Evolutionary conservation across 2,888 invertebrate genomes (phyloP).

Genomic region (Drosophila mettleri): DNA sequence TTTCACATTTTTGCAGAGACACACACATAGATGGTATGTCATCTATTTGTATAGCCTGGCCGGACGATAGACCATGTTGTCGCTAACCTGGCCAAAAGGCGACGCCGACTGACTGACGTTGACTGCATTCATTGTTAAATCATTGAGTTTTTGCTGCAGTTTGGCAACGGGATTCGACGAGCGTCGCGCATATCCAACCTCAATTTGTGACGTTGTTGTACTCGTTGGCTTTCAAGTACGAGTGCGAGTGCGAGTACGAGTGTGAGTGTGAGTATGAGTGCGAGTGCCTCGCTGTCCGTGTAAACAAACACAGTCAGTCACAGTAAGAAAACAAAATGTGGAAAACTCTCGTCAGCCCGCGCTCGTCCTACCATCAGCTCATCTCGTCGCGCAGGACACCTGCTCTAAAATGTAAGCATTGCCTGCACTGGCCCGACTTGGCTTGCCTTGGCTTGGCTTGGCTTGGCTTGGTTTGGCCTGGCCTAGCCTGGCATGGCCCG

Average conservation of each 20-base stretch:
- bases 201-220: slow-evolving; percentile 56
- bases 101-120: slow-evolving; percentile 19
- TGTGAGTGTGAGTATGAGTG: slow-evolving; percentile 25
- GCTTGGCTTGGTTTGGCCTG: slow-evolving; percentile 5
- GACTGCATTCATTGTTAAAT: slow-evolving; percentile 80
- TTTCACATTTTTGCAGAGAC: slow-evolving; percentile 38
- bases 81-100: slow-evolving; percentile 44
- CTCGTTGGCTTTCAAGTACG: slow-evolving; percentile 42
- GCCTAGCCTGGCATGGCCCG: slow-evolving; percentile 4
- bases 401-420: slow-evolving; percentile 74
- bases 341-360: slow-evolving; percentile 20
- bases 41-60: slow-evolving; percentile 67
- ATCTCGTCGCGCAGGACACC: slow-evolving; percentile 50
- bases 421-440: slow-evolving; percentile 21
- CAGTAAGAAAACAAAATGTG: slow-evolving; percentile 71
- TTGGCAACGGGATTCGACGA: slow-evolving; percentile 77
- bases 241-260: slow-evolving; percentile 16
- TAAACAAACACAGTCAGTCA: slow-evolving; percentile 67
- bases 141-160: slow-evolving; percentile 82
- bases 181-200: slow-evolving; percentile 68
- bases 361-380: neutral
- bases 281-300: slow-evolving; percentile 47
- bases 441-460: slow-evolving; percentile 8
- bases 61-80: slow-evolving; percentile 44
- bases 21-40: slow-evolving; percentile 12